Percentiles rank a stretch among this genome's conserved stretches.
Evolutionary conservation across 2,113 vertebrate species (phyloP).

Genomic region (Nibea albiflora): DNA sequence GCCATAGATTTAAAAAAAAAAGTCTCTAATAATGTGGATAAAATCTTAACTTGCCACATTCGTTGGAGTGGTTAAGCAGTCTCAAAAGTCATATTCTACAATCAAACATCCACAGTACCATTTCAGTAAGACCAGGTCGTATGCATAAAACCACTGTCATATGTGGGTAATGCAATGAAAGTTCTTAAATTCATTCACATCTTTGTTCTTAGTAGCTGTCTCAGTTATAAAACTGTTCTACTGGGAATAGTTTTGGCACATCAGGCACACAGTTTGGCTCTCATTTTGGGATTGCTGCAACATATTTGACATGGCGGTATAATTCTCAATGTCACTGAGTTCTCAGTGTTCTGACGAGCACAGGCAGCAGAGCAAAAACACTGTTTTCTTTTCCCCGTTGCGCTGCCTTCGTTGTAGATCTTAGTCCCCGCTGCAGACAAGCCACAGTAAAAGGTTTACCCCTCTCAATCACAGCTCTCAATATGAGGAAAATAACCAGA

Average conservation of each 20-base stretch:
- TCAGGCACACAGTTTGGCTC: constrained; percentile 10
- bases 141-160: constrained; percentile 40
- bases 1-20: background rate
- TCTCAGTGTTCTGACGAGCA: constrained; percentile 38
- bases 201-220: constrained; percentile 45
- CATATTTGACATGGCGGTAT: constrained; percentile 62
- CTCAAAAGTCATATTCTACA: constrained; percentile 35
- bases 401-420: constrained; percentile 52
- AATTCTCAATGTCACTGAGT: constrained; percentile 63
- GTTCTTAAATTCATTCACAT: constrained; percentile 52
- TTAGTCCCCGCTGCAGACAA: constrained; percentile 55
- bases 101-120: background rate
- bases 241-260: constrained; percentile 52
- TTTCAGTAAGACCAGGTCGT: background rate
- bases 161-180: constrained; percentile 38
- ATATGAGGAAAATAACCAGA: constrained; percentile 41
- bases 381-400: constrained; percentile 47
- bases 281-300: constrained; percentile 67
- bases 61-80: background rate
- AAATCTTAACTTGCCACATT: constrained; percentile 26
- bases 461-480: constrained; percentile 45
- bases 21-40: constrained; percentile 24
- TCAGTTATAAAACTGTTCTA: constrained; percentile 62
- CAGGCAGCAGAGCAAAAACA: constrained; percentile 40
- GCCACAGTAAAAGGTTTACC: constrained; percentile 56